These are phyloP conservation scores for Caerostris darwini DNA, from an alignment of 1,140 invertebrate genomes.

Conservation along the genomic window DNA sequence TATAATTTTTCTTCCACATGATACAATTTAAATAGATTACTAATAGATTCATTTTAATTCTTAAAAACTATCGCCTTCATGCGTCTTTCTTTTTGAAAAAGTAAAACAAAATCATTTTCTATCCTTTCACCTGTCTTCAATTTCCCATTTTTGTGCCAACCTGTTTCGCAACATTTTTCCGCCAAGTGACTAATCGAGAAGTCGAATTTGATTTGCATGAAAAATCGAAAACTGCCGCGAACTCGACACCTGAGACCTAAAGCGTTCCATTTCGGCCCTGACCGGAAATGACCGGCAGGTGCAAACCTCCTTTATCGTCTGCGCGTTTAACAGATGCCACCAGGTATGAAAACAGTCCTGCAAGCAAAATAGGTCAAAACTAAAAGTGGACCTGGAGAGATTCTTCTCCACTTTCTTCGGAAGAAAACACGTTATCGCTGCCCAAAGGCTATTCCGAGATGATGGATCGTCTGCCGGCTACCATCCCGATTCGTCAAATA, in stretches of 20 bases:
- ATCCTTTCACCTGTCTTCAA: too few relatives aligned
- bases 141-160: too few relatives aligned
- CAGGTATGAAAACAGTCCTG: not conserved
- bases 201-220: too few relatives aligned
- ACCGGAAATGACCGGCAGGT: slow-evolving; percentile 23
- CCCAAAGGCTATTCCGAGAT: not conserved
- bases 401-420: not conserved
- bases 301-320: not conserved
- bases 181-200: too few relatives aligned
- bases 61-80: too few relatives aligned
- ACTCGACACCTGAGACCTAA: not conserved
- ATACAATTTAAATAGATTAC: too few relatives aligned
- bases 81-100: too few relatives aligned
- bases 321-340: not conserved
- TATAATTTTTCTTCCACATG: too few relatives aligned
- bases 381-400: not conserved
- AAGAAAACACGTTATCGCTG: not conserved
- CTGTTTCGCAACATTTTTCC: too few relatives aligned
- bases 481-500: not conserved
- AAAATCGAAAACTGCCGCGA: too few relatives aligned
- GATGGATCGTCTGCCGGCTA: slow-evolving; percentile 17
- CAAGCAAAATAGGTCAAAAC: not conserved
- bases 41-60: too few relatives aligned
- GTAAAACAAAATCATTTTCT: too few relatives aligned
- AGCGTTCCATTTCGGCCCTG: not conserved